These are phyloP conservation scores for Denticeps clupeoides DNA, from an alignment of 2,797 vertebrate genomes.

Conservation along the genomic window DNA sequence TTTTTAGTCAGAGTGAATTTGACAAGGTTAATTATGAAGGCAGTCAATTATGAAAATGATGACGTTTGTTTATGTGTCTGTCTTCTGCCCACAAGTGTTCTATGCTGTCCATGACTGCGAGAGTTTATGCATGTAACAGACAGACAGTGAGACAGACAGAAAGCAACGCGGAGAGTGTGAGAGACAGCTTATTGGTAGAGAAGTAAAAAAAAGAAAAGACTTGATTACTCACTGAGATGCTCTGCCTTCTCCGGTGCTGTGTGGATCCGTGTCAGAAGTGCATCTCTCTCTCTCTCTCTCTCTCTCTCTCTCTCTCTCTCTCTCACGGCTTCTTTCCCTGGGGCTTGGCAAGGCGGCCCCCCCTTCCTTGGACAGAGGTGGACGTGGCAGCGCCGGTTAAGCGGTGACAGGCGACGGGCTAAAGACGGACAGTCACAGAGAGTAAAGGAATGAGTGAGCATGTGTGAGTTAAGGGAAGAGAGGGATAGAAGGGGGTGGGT, in stretches of 20 bases:
- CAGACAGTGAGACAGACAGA: no score
- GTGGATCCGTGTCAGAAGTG: slow-evolving; percentile 52
- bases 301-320: no score
- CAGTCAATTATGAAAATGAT: no score
- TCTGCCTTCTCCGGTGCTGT: slow-evolving; percentile 50
- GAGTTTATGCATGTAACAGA: slow-evolving; percentile 30
- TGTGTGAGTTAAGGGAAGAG: slow-evolving; percentile 11
- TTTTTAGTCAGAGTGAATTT: no score
- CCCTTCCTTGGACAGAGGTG: slow-evolving; percentile 47
- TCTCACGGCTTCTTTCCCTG: slow-evolving; percentile 28
- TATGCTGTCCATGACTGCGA: slow-evolving; percentile 3
- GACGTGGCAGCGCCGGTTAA: slow-evolving; percentile 26
- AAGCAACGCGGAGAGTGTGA: no score
- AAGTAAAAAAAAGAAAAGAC: slow-evolving; percentile 46
- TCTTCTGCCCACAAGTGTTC: no score
- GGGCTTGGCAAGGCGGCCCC: slow-evolving; percentile 46
- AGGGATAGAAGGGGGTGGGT: slow-evolving; percentile 11
- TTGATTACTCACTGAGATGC: slow-evolving; percentile 58
- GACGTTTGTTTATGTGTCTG: slow-evolving; percentile 3
- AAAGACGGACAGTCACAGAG: slow-evolving; percentile 18
- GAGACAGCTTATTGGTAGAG: slow-evolving; percentile 32
- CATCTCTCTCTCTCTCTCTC: no score
- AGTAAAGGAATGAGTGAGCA: not conserved
- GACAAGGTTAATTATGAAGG: no score
- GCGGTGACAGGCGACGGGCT: slow-evolving; percentile 19